Conservation (phyloP, 2,797 vertebrate genomes). For the Poeciliopsis infans region DNA sequence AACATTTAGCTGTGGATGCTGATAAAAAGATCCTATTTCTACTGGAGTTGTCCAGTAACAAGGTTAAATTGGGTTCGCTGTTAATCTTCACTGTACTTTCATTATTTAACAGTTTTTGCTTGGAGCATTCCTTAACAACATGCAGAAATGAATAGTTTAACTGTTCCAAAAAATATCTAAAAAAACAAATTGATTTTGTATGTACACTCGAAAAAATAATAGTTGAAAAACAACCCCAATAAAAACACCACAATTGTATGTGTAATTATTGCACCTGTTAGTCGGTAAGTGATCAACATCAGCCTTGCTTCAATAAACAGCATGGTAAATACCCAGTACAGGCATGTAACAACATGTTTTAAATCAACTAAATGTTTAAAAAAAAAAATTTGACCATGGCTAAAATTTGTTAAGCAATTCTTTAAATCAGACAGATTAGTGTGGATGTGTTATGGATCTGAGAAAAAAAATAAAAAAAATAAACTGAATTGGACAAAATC, state of each 20-base stretch:
- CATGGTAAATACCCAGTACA: neutral
- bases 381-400: neutral
- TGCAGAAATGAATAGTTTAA: neutral
- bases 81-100: conserved; percentile 20
- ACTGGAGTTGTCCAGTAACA: conserved; percentile 20
- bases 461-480: neutral
- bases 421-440: neutral
- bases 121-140: neutral
- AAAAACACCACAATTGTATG: neutral
- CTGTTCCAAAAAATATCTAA: neutral
- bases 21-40: conserved; percentile 12
- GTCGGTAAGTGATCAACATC: neutral
- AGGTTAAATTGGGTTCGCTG: conserved; percentile 24
- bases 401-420: neutral
- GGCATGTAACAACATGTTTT: neutral
- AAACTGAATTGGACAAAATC: neutral
- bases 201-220: neutral
- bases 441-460: neutral
- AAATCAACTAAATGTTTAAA: neutral
- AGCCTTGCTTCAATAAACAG: neutral
- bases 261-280: neutral
- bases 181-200: neutral
- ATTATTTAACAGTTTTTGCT: conserved; percentile 30
- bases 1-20: conserved; percentile 2
- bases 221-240: neutral